Percentiles rank a stretch among this genome's conserved stretches.
Conservation (phyloP, 2,888 invertebrate genomes). For the Platycheirus rosarum region DNA sequence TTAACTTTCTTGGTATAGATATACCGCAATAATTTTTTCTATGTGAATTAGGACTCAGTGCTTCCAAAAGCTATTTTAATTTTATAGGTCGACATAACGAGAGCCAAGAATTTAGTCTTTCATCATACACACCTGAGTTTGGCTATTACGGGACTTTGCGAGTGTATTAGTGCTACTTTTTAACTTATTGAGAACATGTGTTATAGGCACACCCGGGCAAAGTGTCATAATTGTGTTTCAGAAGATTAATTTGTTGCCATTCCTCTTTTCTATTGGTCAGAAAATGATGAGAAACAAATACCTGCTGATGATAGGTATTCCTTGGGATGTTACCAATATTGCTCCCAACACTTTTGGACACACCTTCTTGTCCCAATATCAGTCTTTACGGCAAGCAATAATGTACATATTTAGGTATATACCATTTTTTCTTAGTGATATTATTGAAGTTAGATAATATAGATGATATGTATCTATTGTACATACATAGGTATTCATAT, state of each 20-base stretch:
- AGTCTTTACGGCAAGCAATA: too few species aligned
- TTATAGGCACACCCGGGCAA: background rate
- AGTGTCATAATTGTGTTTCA: slow-evolving; percentile 5
- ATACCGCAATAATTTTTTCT: slow-evolving; percentile 63
- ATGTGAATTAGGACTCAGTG: slow-evolving; percentile 72
- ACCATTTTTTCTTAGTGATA: slow-evolving; percentile 46
- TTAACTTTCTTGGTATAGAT: slow-evolving; percentile 34
- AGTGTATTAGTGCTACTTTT: slow-evolving; percentile 33
- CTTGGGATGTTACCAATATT: slow-evolving; percentile 56
- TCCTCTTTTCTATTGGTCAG: slow-evolving; percentile 57
- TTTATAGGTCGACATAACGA: slow-evolving; percentile 70
- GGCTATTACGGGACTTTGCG: background rate
- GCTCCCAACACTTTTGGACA: slow-evolving; percentile 56
- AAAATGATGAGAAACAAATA: slow-evolving; percentile 3
- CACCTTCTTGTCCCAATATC: slow-evolving; percentile 67
- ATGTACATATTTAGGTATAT: background rate
- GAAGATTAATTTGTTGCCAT: slow-evolving; percentile 33
- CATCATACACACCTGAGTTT: slow-evolving; percentile 12
- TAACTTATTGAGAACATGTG: background rate
- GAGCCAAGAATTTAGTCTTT: slow-evolving; percentile 46
- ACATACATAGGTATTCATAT: too few species aligned
- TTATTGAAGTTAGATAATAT: too few species aligned
- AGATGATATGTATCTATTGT: too few species aligned
- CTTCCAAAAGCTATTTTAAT: slow-evolving; percentile 64
- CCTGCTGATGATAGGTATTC: slow-evolving; percentile 18